These are phyloP conservation scores for Danaus plexippus DNA, from an alignment of 1,140 invertebrate species.

Conservation along the genomic window DNA sequence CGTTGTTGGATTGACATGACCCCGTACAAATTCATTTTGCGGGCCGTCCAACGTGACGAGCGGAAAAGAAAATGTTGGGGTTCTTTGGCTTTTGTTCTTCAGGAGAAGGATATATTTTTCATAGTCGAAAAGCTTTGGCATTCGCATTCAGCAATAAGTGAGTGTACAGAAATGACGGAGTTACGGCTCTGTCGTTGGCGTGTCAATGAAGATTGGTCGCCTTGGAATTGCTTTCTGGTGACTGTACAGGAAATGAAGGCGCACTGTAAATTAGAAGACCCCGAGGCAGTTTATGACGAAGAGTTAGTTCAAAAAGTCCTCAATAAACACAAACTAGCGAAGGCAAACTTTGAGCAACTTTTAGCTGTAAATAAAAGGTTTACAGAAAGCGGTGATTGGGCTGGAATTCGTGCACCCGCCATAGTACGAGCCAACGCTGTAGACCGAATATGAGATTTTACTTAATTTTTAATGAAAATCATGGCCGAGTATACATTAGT, in stretches of 20 bases:
- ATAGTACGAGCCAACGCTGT: slow-evolving; percentile 39
- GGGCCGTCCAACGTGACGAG: slow-evolving; percentile 75
- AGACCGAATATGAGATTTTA: slow-evolving; percentile 27
- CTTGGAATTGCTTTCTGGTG: slow-evolving; percentile 81
- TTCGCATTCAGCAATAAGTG: slow-evolving; percentile 76
- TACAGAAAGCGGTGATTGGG: slow-evolving; percentile 57
- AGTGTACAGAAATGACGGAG: slow-evolving; percentile 72
- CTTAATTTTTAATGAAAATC: slow-evolving; percentile 11
- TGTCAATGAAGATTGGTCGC: slow-evolving; percentile 75
- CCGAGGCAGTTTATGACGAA: slow-evolving; percentile 72
- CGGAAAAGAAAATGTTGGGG: slow-evolving; percentile 70
- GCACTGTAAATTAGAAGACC: slow-evolving; percentile 70
- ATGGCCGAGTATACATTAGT: slow-evolving; percentile 4
- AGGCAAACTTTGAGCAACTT: slow-evolving; percentile 61
- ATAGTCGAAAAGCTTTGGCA: slow-evolving; percentile 79
- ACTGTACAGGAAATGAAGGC: slow-evolving; percentile 76
- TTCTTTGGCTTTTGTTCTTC: slow-evolving; percentile 74
- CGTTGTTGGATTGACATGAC: slow-evolving; percentile 72
- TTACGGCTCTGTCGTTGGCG: slow-evolving; percentile 75
- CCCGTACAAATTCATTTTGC: slow-evolving; percentile 75
- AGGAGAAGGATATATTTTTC: slow-evolving; percentile 76
- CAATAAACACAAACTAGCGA: slow-evolving; percentile 62
- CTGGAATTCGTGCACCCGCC: slow-evolving; percentile 44
- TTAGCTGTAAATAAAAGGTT: slow-evolving; percentile 49
- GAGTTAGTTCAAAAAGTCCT: slow-evolving; percentile 63